phyloP scores from a whole-genome alignment of 35 echinoderm and acorn worm genomes.

The Lytechinus variegatus region DNA sequence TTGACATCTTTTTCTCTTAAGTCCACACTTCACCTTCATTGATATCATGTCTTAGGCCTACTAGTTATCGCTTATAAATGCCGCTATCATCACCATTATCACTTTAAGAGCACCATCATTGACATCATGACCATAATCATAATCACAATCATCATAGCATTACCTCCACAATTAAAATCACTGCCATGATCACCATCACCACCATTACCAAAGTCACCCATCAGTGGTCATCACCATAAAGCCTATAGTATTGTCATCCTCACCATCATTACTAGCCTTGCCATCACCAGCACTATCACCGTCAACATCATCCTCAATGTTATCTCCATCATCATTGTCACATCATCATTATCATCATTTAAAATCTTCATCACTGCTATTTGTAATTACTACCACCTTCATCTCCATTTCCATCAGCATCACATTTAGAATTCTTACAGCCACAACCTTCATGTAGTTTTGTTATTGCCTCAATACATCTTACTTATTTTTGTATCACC shows the following conservation, averaged over 20 bases:
- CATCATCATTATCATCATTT: neutral
- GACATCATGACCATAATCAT: neutral
- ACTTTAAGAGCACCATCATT: neutral
- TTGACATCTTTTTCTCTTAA: too few relatives aligned
- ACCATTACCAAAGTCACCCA: neutral
- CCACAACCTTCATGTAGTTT: too few relatives aligned
- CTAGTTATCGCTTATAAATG: too few relatives aligned
- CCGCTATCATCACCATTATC: too few relatives aligned
- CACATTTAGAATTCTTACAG: too few relatives aligned
- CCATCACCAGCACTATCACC: too few relatives aligned
- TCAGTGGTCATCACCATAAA: too few relatives aligned
- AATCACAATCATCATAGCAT: neutral
- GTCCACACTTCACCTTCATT: too few relatives aligned
- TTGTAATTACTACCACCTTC: neutral
- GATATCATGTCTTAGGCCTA: too few relatives aligned
- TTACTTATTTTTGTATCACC: too few relatives aligned
- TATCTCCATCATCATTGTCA: neutral
- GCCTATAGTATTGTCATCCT: neutral
- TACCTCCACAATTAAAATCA: neutral
- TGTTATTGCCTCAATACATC: too few relatives aligned
- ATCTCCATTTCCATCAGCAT: too few relatives aligned
- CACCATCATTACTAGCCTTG: neutral
- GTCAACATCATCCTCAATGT: neutral
- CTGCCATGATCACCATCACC: neutral
- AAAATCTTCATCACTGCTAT: neutral